Base-by-base conservation (phyloP, 30 jellyfish, hydroid and myxozoan species). In the Sanderia malayensis region DNA sequence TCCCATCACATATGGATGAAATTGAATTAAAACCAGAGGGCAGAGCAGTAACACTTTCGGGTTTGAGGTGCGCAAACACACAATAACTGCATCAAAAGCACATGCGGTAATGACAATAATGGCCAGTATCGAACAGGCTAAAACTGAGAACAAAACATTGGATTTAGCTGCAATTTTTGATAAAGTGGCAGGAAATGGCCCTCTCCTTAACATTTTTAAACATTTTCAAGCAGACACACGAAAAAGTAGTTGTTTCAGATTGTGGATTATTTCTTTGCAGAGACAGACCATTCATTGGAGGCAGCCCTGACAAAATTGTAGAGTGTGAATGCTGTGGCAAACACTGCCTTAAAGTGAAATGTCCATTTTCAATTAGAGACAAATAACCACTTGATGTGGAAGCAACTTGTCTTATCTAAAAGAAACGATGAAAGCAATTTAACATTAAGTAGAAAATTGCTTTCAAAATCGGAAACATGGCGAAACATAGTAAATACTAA, bases 1-100 rank as follows among this genome's bases (percentile, higher is more conserved):
- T n/a, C n/a, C n/a, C n/a, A n/a, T n/a, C n/a, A 31, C 27, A 45
- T 77, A 23, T n/a, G 73, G 23, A 21, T 27, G 31, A 28, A 45
- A 61, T 17, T 82, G 63, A 26, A 13, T 9, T 2, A 19, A 18
- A 44, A 77, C 89, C 32, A 77, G 73, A 46, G 88, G 87, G 18
- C 93, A 80, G 57, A 66, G 71, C 45, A 55, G 28, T 31, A 80
- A 80, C 46, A 9, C 41, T 21, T 6, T 49, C 4, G 68, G 76
- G 93, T 55, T 27, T 67, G 2, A 31, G 27, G 22, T 26, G 31
- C 61, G 91, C 11, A 79, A 80, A 44, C 66, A 65, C 20, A 47
- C 44, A 21, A 67, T 79, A 15, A 79, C 85, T 47, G 66, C 91
- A 26, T 67, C 86, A 41, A 79, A 66, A 31, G 62, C 62, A 7